phyloP scores from a whole-genome alignment of 2,888 invertebrate genomes.

The Bombylius major region DNA sequence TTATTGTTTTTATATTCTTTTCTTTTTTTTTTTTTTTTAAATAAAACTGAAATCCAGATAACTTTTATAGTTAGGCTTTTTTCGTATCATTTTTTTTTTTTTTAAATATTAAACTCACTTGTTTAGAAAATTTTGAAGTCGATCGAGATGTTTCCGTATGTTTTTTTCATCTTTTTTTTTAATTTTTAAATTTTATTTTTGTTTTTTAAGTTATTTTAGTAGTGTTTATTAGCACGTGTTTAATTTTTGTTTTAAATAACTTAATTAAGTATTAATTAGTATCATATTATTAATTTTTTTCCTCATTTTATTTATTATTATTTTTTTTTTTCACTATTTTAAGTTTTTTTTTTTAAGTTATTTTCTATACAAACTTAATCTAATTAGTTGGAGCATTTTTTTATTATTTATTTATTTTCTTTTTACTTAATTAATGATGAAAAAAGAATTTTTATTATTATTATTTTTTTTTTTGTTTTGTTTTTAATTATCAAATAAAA shows the following conservation, averaged over 20 bases:
- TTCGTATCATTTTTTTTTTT: no score
- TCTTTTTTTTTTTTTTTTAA: no score
- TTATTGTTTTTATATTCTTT: no score
- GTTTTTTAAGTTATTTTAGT: not conserved
- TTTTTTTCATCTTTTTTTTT: not conserved
- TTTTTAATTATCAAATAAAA: not conserved
- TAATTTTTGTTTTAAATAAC: no score
- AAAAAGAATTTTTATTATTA: not conserved
- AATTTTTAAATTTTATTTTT: not conserved
- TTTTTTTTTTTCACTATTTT: constrained; percentile 3
- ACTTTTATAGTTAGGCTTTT: no score
- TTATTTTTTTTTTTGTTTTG: not conserved
- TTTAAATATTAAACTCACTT: no score
- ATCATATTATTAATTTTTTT: no score
- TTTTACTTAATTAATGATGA: not conserved
- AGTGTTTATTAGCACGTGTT: not conserved
- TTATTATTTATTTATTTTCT: not conserved
- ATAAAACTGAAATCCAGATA: no score
- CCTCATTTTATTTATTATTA: constrained; percentile 1
- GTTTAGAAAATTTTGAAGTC: no score
- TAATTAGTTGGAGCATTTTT: constrained; percentile 14
- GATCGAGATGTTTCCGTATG: not conserved
- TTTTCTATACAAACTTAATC: constrained; percentile 10
- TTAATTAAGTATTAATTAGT: no score
- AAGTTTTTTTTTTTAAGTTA: not conserved